Base-by-base conservation (phyloP, 1,140 invertebrate species). In the Scaptomyza hsui region DNA sequence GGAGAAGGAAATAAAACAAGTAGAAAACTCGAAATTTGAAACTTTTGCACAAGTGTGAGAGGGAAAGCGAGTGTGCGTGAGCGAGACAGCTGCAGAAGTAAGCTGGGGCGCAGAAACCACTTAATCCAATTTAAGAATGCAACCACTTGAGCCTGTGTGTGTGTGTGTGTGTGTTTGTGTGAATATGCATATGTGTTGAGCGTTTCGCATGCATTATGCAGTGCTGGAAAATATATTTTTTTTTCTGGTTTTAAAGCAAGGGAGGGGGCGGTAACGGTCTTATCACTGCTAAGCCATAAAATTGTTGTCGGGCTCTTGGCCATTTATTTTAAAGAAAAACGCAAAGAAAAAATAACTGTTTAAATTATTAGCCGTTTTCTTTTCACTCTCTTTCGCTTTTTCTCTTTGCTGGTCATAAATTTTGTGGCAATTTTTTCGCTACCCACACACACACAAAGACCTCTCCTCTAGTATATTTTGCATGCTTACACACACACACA, bases 121-220 rank as follows among this genome's bases (percentile, higher is more conserved):
- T 86, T 86, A 86, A 86, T 86, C 74, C 81, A 86, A 86, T 86
- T 86, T 81, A 86, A 86, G 76, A 86, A 81, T 86, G 81, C 73
- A 86, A 71, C 81, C 81, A 85, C 80, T 85, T 85, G 68, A 80
- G 72, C 57, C 24, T 45, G 39, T 26, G 49, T 44, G 32, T 26
- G 35, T 35, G 13, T 35, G 18, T n/a, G 3, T 4, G 12, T 37
- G 32, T 37, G 32, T 37, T 13, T 42, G 24, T 45, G 45, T 35
- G 18, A 35, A 18, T 42, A 42, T 77, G 69, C 76, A 76, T 76
- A 75, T 53, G 52, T 64, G 57, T 19, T 42, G 35, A 51, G 45
- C 44, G 35, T 61, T 61, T 42, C 35, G 48, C 37, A 44, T 65
- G 41, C 52, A 53, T 56, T 56, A 47, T 47, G 62, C 62, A 47